Percentiles rank a stretch among this genome's conserved stretches.
Evolutionary conservation across 2,888 invertebrate genomes (phyloP).

Genomic region (Polymixis flavicincta): DNA sequence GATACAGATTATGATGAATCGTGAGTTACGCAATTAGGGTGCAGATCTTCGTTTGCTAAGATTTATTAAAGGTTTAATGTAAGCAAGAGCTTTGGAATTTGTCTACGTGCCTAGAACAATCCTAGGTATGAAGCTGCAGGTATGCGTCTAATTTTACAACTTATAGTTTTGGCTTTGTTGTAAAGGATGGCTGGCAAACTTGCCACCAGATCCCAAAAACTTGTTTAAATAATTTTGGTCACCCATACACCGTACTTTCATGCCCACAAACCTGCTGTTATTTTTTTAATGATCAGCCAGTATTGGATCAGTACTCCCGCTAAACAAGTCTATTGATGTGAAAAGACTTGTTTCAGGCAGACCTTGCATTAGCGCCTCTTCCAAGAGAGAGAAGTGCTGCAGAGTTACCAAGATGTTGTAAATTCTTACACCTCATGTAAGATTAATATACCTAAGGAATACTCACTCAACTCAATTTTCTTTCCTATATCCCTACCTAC

Average conservation of each 20-base stretch:
- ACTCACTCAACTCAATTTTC: too few relatives aligned
- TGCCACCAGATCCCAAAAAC: neutral
- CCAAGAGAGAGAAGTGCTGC: neutral
- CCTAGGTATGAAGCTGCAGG: slow-evolving; percentile 18
- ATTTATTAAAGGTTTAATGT: neutral
- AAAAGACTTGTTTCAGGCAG: neutral
- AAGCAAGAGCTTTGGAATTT: slow-evolving; percentile 11
- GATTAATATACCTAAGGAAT: too few relatives aligned
- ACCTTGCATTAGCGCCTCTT: neutral
- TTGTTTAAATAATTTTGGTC: neutral
- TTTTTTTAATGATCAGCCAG: neutral
- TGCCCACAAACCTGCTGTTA: neutral
- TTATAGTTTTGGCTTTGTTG: neutral
- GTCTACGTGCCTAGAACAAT: slow-evolving; percentile 15
- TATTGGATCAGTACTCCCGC: too few relatives aligned
- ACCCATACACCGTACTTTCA: neutral
- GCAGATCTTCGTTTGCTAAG: neutral
- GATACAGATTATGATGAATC: too few relatives aligned
- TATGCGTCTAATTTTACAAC: slow-evolving; percentile 29
- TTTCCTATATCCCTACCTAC: neutral
- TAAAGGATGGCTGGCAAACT: slow-evolving; percentile 10
- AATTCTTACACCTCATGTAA: neutral
- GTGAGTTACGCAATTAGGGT: too few relatives aligned
- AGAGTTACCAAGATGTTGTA: neutral
- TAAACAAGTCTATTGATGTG: neutral